Base-by-base conservation (phyloP, 30 jellyfish, hydroid and myxozoan species). In the Hydractinia echinata region DNA sequence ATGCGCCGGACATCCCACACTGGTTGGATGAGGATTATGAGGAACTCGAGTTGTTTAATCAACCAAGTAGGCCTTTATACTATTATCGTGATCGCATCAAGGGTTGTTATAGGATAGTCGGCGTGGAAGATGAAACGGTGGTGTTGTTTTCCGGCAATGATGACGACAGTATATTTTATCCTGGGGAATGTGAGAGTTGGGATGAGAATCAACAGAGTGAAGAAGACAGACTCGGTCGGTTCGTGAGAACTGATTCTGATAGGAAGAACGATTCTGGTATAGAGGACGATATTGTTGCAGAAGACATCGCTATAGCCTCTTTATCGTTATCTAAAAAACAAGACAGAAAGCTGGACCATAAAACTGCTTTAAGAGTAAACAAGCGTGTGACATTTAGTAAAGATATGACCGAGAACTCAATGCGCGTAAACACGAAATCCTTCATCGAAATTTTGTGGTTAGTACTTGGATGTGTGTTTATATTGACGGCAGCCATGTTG, bases 101-200 rank as follows among this genome's bases (percentile, higher is more conserved):
- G 74, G 99, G 99, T 39, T 94, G 99, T 72, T 94, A 94, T 73
- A 88, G 99, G 8, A 94, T 94, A 10, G 85, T 94, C 10, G 97
- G 99, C 10, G 99, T 94, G 9, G 99, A 94, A 67, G 99, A 94
- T 82, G 99, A 94, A 76, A 88, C 99, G 7, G 99, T 94, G 10
- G 88, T 94, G 14, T 80, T 94, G 30, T 94, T 94, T 73, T 94
- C 99, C 21, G 99, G 96, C n/a, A 94, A 94, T 50, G 99, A 94
- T 66, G 99, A 94, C 79, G 99, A 94, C 69, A 89, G 97, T 30
- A 88, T 94, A 66, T 94, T 94, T 82, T 94, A 94, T 68, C 81
- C 90, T 16, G 83, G 86, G 39, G 95, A 79, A 54, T 83, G 84
- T 6, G 11, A 4, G 1, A 79, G 51, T 13, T 13, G 54, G 30